A percentile compares a stretch with the other conserved stretches of the same genome.
phyloP scores from a whole-genome alignment of 2,113 vertebrate species.

The Zeus faber region DNA sequence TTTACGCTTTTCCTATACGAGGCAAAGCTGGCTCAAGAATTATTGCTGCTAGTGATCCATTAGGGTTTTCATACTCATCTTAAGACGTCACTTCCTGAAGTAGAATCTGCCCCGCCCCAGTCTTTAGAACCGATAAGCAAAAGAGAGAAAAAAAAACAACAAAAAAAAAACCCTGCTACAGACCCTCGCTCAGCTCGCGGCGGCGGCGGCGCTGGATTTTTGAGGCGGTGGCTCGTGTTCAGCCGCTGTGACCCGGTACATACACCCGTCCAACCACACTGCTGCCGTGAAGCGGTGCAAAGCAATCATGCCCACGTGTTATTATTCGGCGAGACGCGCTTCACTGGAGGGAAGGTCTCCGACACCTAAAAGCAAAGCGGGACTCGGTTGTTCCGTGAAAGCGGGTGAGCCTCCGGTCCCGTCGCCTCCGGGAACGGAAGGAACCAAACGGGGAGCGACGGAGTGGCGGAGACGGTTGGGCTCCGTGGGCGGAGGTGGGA shows the following conservation, averaged over 20 bases:
- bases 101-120: conserved; percentile 3
- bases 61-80: conserved; percentile 23
- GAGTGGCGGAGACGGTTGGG: conserved; percentile 25
- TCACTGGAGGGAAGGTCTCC: not conserved
- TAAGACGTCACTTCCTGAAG: conserved; percentile 24
- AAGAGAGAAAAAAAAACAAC: conserved; percentile 23
- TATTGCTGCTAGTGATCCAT: conserved; percentile 55
- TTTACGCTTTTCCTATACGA: conserved; percentile 36
- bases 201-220: conserved; percentile 29
- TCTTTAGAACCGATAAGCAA: conserved; percentile 19
- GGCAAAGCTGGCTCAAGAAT: conserved; percentile 37
- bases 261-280: conserved; percentile 21
- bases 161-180: too few relatives aligned
- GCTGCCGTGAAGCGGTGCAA: conserved; percentile 32
- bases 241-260: conserved; percentile 36
- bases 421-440: too few relatives aligned
- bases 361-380: not conserved
- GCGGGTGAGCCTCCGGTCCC: too few relatives aligned
- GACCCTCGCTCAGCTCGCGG: too few relatives aligned
- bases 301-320: conserved; percentile 31
- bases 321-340: too few relatives aligned
- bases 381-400: not conserved
- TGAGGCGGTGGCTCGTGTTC: too few relatives aligned
- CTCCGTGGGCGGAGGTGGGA: conserved; percentile 2
- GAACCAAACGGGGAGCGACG: not conserved